phyloP scores from a whole-genome alignment of 2,113 vertebrate species.

The Mesoclemmys tuberculata region DNA sequence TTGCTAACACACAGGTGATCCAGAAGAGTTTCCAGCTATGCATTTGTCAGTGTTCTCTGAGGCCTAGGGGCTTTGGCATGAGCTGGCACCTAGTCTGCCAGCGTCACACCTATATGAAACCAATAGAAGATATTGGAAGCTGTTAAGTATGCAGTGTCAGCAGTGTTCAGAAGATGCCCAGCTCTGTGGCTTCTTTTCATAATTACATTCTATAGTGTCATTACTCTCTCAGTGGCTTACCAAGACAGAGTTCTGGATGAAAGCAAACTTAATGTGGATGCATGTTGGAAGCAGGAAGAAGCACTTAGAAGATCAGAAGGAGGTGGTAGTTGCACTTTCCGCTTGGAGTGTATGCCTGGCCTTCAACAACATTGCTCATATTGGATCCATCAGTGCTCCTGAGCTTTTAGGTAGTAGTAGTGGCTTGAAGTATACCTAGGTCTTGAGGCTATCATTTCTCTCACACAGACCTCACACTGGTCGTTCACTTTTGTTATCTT shows the following conservation, averaged over 20 bases:
- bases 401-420: neutral
- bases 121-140: neutral
- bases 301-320: neutral
- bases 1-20: too few species aligned
- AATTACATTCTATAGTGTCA: neutral
- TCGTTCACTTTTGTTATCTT: neutral
- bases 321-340: neutral
- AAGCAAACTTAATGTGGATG: neutral
- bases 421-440: neutral
- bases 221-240: neutral
- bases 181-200: neutral
- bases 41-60: too few species aligned
- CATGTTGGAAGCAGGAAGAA: neutral
- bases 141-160: rapidly evolving
- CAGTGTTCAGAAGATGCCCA: neutral
- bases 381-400: neutral
- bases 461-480: neutral
- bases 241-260: neutral
- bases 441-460: neutral
- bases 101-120: rapidly evolving
- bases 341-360: neutral
- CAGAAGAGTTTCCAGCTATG: too few species aligned
- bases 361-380: neutral
- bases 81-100: neutral
- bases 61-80: too few species aligned